Evolutionary conservation across 37 sponge, comb jelly and placozoan genomes (phyloP).

Genomic region (Eunapius fragilis): DNA sequence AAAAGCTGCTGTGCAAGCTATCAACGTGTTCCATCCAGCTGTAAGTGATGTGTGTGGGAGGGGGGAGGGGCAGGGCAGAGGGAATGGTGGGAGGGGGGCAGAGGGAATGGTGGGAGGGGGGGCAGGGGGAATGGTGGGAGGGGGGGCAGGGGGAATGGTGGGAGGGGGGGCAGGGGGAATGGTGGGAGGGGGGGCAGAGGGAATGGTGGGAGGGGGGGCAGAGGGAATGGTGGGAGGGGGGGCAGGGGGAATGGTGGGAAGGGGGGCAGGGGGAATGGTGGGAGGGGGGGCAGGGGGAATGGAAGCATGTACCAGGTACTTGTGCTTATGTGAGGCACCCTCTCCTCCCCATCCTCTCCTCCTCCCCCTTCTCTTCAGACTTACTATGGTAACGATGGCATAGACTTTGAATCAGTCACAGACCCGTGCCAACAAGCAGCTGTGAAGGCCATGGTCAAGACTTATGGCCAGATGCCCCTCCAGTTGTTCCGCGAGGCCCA

Average conservation of each 20-base stretch:
- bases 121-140: not conserved
- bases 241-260: no score
- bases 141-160: not conserved
- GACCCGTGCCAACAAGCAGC: conserved; percentile 78
- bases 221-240: no score
- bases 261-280: not conserved
- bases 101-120: not conserved
- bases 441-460: conserved; percentile 84
- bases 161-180: no score
- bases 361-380: conserved; percentile 48
- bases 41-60: conserved; percentile 49
- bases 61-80: not conserved
- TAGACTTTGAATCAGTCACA: conserved; percentile 71
- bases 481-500: conserved; percentile 93
- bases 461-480: conserved; percentile 95
- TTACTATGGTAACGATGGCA: conserved; percentile 79
- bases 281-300: not conserved
- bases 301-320: no score
- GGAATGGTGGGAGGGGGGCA: not conserved
- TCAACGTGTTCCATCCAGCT: conserved; percentile 98
- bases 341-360: not conserved
- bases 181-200: not conserved
- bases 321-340: not conserved
- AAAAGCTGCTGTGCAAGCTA: conserved; percentile 85
- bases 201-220: not conserved